Conservation (phyloP, 2,888 invertebrate genomes). For the Chromoteleia sp. region DNA sequence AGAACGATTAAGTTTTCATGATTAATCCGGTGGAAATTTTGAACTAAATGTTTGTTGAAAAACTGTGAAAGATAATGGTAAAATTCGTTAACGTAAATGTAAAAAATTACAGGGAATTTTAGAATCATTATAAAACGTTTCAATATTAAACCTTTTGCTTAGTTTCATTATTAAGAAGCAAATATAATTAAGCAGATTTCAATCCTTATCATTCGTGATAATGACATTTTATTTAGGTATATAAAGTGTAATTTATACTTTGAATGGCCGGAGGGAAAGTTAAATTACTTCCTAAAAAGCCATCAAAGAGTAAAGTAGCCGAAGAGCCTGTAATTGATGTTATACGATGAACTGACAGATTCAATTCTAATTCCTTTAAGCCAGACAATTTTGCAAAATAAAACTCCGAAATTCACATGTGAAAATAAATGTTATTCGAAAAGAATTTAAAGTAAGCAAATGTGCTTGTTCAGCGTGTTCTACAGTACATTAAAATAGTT, state of each 20-base stretch:
- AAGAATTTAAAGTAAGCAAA: conserved; percentile 38
- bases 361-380: conserved; percentile 50
- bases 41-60: no score
- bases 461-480: conserved; percentile 22
- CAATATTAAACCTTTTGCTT: no score
- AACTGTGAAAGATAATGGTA: no score
- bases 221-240: conserved; percentile 27
- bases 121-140: no score
- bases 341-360: conserved; percentile 19
- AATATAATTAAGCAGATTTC: neutral
- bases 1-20: no score
- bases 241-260: conserved; percentile 36
- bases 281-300: conserved; percentile 51
- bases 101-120: no score
- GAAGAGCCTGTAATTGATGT: conserved; percentile 38
- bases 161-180: no score
- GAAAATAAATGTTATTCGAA: conserved; percentile 21
- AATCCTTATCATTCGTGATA: neutral
- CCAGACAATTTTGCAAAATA: conserved; percentile 11
- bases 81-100: no score
- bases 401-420: conserved; percentile 18
- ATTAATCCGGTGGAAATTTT: no score
- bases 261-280: conserved; percentile 41
- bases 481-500: conserved; percentile 48
- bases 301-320: conserved; percentile 30